Base-by-base conservation (phyloP, 1,140 invertebrate species). In the Sesamia nonagrioides region DNA sequence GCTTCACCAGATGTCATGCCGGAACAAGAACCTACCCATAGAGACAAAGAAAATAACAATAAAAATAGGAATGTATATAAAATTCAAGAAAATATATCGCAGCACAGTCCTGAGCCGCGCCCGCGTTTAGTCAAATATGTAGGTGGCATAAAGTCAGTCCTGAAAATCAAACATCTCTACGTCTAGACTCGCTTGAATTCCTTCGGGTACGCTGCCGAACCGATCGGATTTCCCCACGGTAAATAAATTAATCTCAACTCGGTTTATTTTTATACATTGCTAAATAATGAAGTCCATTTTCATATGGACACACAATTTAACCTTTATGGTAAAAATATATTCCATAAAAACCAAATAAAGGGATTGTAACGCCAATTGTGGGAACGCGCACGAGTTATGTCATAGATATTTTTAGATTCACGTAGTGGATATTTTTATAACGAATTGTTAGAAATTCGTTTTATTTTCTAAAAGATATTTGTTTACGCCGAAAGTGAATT, bases 191-290 rank as follows among this genome's bases (percentile, higher is more conserved):
- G 15, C 52, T 73, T 72, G 52, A 77, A 80, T 71, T 77, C 78
- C 63, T 63, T 33, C 58, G 80, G 40, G 78, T 74, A 56, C 63
- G 76, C 73, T 79, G 48, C 78, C 71, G 48, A 73, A 17, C 75
- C 77, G 71, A 78, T 80, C 84, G 54, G 72, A 82, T 79, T 72
- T 77, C 82, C 80, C 82, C 66, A 60, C 83, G 78, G 78, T 84
- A 82, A 83, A 87, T 85, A 83, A 86, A 84, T 88, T 88, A 83
- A 83, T 84, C 76, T 54, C 69, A 77, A 60, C 56, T 71, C 40
- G 60, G 66, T 85, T 84, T 85, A 82, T 85, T 84, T 88, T 84
- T 86, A 82, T 45, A 66, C 74, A 78, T 54, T 33, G 15, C 69
- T 56, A 84, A 80, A 79, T 77, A 72, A 40, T 35, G 35, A 40